phyloP scores from a whole-genome alignment of 2,888 invertebrate genomes.

The Eulithis testata region DNA sequence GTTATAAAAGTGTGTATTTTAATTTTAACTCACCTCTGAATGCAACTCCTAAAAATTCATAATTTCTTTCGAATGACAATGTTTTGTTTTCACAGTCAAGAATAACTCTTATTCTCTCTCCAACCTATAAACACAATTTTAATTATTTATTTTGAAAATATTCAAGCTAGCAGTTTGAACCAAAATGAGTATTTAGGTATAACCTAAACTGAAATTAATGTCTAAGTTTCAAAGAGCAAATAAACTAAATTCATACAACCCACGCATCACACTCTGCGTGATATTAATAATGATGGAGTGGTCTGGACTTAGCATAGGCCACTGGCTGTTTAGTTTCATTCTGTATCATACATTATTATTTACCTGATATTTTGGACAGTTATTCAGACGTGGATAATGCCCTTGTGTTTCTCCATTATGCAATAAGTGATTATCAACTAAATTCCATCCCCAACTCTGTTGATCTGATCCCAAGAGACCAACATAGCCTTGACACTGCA shows the following conservation, averaged over 20 bases:
- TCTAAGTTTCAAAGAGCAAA: too few species aligned
- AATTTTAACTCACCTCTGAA: conserved; percentile 89
- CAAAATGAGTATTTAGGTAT: too few species aligned
- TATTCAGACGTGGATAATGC: conserved; percentile 96
- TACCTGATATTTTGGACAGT: conserved; percentile 99
- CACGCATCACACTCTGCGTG: too few species aligned
- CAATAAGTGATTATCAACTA: conserved; percentile 98
- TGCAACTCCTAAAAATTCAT: conserved; percentile 99
- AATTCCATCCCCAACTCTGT: conserved; percentile 99
- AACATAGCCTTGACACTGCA: conserved; percentile 98
- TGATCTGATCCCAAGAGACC: conserved; percentile 97
- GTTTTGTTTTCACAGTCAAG: conserved; percentile 99
- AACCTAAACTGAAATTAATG: too few species aligned
- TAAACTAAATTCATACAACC: too few species aligned
- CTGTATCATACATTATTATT: conserved; percentile 27
- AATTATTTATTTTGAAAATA: too few species aligned
- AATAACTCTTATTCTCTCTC: conserved; percentile 98
- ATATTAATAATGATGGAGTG: too few species aligned
- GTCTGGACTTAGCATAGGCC: too few species aligned
- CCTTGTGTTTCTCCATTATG: conserved; percentile 98
- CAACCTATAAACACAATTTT: conserved; percentile 86
- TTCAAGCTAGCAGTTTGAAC: too few species aligned
- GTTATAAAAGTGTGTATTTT: background rate
- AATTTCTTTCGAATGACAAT: conserved; percentile 98
- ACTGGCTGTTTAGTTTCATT: too few species aligned